A percentile compares a stretch with the other conserved stretches of the same genome.
Evolutionary conservation across 2,797 vertebrate genomes (phyloP).

Genomic region (Ibycter americanus): DNA sequence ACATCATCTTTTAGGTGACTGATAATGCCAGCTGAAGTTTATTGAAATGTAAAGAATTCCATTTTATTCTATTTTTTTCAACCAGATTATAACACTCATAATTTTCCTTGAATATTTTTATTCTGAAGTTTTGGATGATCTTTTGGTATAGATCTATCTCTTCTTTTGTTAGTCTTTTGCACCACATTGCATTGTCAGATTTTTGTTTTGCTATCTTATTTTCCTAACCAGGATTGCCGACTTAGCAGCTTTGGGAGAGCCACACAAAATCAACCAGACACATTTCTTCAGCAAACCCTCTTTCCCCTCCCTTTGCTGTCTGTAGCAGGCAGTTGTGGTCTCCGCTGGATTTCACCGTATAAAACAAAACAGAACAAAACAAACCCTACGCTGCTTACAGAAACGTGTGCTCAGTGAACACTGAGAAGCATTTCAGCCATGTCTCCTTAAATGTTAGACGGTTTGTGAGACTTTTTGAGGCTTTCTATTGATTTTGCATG

Average conservation of each 20-base stretch:
- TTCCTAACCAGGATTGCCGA: not conserved
- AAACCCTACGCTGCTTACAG: not conserved
- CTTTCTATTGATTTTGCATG: constrained; percentile 66
- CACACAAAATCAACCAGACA: not conserved
- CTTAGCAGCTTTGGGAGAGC: not conserved
- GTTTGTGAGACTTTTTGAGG: not conserved
- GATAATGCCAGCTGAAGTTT: not conserved
- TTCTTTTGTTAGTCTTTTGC: not conserved
- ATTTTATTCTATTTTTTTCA: not conserved
- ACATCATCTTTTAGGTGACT: not conserved
- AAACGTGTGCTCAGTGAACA: not conserved
- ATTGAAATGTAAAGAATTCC: not conserved
- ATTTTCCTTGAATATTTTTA: not conserved
- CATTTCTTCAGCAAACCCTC: not conserved
- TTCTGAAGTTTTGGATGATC: not conserved
- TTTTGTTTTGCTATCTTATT: not conserved
- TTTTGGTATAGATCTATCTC: not conserved
- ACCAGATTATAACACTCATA: not conserved
- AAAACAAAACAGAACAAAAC: not conserved
- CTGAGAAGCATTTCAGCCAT: not conserved
- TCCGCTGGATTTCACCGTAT: not conserved
- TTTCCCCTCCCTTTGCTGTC: not conserved
- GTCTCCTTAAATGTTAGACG: constrained; percentile 39
- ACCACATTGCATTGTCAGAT: not conserved
- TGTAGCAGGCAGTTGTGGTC: not conserved